Conservation (phyloP, 1,140 invertebrate genomes). For the Saccostrea cuccullata region DNA sequence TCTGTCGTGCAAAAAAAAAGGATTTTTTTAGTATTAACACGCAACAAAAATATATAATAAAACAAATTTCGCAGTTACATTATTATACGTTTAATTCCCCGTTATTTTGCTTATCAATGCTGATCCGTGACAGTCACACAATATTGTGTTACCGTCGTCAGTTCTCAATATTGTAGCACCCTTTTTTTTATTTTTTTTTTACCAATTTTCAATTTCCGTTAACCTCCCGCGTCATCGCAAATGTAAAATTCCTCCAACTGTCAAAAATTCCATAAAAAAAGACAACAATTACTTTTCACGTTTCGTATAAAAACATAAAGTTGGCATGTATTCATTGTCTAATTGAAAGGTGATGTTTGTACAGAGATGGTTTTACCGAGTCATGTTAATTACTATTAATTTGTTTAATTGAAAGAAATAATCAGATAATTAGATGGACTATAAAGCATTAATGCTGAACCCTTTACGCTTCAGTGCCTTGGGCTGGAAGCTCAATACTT, state of each 20-base stretch:
- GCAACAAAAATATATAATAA: too few species aligned
- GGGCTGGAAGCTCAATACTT: neutral
- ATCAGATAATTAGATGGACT: neutral
- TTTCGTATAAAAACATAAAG: neutral
- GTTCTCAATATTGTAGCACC: conserved; percentile 14
- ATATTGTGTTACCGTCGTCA: conserved; percentile 7
- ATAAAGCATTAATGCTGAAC: neutral
- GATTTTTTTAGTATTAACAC: too few species aligned
- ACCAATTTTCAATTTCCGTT: neutral
- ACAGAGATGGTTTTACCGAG: neutral
- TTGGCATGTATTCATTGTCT: conserved; percentile 19
- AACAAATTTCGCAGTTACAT: too few species aligned
- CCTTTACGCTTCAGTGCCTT: neutral
- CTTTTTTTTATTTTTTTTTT: neutral
- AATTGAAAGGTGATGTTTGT: conserved; percentile 25
- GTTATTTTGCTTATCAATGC: neutral
- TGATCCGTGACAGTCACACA: neutral
- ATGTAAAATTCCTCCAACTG: conserved; percentile 5
- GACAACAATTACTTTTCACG: neutral
- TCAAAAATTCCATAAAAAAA: conserved; percentile 17
- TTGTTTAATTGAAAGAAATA: conserved; percentile 23
- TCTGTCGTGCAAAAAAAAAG: neutral
- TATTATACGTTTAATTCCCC: neutral
- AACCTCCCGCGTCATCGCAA: neutral
- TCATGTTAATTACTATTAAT: conserved; percentile 22